Evolutionary conservation across 2,888 invertebrate species (phyloP), one percentile per base, ranked within the genome.

Genomic region (Eurytoma adleriae): DNA sequence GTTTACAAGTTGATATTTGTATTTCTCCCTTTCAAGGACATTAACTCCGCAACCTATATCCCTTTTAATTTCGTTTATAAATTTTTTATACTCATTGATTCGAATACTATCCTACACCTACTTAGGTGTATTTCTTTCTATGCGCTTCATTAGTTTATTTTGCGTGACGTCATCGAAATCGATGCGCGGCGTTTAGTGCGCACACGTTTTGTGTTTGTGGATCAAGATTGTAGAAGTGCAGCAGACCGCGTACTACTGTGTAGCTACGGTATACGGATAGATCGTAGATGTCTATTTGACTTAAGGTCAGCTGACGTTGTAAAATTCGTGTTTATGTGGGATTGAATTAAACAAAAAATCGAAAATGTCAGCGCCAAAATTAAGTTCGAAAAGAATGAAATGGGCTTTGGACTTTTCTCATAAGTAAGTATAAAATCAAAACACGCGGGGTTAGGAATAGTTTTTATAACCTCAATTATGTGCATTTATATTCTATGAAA

Each of bases 331-430:
- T 67, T 74, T 70, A 64, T 52, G 18, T 70, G 74, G 7, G 48
- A 57, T 67, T 61, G 64, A 52, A n/a, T 64, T 30, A 56, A 70
- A 59, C 3, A 56, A 66, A 30, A 56, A 3, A 14, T 14, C 54
- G 18, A 66, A 10, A 52, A 82, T 82, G 82, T 40, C 79, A 64
- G 27, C 57, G 7, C 12, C 74, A 62, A 82, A 82, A 24, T 75
- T 20, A 40, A 75, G 27, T 78, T 75, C 83, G 2, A 90, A 87
- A 84, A 88, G 87, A 69, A 84, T 86, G 5, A 90, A 90, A 71
- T 90, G 90, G 90, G 85, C 89, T 16, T 79, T 90, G 61, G 90
- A 90, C 78, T 89, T 90, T 75, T 84, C 89, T 7, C 88, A 90
- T 85, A 90, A 87, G 90, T 90, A 79, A n/a, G 87, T 88, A 83